Conservation (phyloP, 2,797 vertebrate genomes). For the Cercopithecus diana region DNA sequence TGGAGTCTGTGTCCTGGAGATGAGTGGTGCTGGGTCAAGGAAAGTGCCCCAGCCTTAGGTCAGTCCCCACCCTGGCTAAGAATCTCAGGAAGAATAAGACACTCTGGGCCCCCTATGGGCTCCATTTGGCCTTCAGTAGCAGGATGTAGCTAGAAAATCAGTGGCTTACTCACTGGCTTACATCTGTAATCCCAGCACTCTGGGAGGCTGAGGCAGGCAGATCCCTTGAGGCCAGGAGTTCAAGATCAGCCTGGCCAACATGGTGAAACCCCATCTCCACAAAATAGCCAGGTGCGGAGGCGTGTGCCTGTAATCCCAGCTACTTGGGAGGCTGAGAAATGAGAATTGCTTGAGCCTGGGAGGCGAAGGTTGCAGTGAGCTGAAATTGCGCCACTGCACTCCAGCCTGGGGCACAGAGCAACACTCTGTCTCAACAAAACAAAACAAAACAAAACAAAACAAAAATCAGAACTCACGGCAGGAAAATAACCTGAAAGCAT, state of each 20-base stretch:
- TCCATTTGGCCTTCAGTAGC: background rate
- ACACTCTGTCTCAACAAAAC: too few relatives aligned
- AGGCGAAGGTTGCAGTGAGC: background rate
- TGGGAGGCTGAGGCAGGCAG: background rate
- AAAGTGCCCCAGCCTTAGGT: background rate
- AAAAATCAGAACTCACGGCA: background rate
- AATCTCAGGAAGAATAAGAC: background rate
- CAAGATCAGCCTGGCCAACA: background rate
- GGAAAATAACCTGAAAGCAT: background rate
- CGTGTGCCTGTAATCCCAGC: background rate
- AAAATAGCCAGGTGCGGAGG: background rate
- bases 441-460: too few relatives aligned
- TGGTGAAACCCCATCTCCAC: background rate
- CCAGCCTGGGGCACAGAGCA: too few relatives aligned
- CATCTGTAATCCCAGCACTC: background rate
- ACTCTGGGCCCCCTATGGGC: accelerated
- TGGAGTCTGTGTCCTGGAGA: too few relatives aligned
- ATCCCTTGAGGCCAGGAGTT: background rate
- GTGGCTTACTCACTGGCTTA: background rate
- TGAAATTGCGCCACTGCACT: background rate
- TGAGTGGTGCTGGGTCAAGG: accelerated
- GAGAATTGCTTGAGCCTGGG: background rate
- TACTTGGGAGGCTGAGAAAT: background rate
- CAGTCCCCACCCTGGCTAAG: background rate
- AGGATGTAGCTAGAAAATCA: background rate